Evolutionary conservation across 2,888 invertebrate genomes (phyloP), one percentile per base, ranked within the genome.

Genomic region (Ormyrus thymus): DNA sequence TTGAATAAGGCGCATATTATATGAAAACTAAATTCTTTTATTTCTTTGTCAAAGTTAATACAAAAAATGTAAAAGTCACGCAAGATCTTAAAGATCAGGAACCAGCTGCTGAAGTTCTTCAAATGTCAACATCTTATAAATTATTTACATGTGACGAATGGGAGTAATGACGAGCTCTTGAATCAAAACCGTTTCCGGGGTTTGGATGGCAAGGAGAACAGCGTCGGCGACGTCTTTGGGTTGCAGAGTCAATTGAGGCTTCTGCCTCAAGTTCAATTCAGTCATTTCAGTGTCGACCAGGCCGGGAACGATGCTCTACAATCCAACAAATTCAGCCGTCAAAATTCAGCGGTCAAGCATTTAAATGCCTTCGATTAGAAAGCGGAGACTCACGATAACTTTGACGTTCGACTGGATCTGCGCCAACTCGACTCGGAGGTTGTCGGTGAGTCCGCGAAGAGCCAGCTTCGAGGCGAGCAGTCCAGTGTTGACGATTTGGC

Each of bases 281-380:
- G 89, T 90, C 79, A 92, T 91, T 76, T 92, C 91, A 0, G 93
- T 93, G 72, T 91, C 91, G 53, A 94, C 93, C 84, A 93, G 86
- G 8, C 94, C 94, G 0, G 94, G 94, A 64, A 92, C 92, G 68
- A 94, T 90, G 83, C 92, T 93, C 94, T 94, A 83, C 29, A 85
- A 86, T 50, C 2, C 0, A 7, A 6, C 66, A 70, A 76, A 48
- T 43, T 48, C 29, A 29, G 29, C 29, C 29, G 29, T 29, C 29
- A 29, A 29, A 29, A 4, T 29, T 29, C 3, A 29, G n/a, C n/a
- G n/a, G n/a, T n/a, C n/a, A n/a, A n/a, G n/a, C n/a, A n/a, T n/a
- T n/a, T 29, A 29, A 29, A 29, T 29, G 29, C 4, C 3, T 4
- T 29, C 29, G 3, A 0, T 29, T 29, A 29, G 66, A 4, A 50